Conservation (phyloP, 2,113 vertebrate species). For the Hippocampus abdominalis region DNA sequence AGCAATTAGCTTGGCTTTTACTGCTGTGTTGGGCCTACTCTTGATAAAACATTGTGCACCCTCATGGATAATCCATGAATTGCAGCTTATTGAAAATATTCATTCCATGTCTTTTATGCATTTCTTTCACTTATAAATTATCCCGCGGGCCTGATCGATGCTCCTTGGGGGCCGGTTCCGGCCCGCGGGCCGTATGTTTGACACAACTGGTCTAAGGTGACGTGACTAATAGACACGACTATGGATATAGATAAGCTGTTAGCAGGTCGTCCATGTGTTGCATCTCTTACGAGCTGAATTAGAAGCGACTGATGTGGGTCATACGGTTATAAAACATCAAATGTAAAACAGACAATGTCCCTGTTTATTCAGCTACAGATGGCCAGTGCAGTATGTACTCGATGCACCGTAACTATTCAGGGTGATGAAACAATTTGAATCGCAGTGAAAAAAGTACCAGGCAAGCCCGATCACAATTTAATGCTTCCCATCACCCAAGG, state of each 20-base stretch:
- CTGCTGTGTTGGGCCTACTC: too few species aligned
- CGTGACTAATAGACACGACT: not conserved
- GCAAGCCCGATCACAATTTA: not conserved
- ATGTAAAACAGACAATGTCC: constrained; percentile 37
- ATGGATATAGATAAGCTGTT: not conserved
- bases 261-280: not conserved
- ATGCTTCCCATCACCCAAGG: not conserved
- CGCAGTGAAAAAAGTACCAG: not conserved
- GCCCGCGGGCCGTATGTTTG: too few species aligned
- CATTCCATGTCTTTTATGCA: too few species aligned
- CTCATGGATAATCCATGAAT: too few species aligned
- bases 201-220: not conserved
- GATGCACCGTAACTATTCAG: not conserved
- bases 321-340: constrained; percentile 42
- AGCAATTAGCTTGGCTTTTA: too few species aligned
- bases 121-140: too few species aligned
- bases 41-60: too few species aligned
- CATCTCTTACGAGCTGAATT: not conserved
- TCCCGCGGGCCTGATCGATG: too few species aligned
- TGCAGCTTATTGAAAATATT: too few species aligned
- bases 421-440: not conserved
- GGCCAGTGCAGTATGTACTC: not conserved
- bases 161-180: too few species aligned
- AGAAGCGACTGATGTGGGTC: constrained; percentile 22
- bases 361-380: not conserved